Base-by-base conservation (phyloP, 1,140 invertebrate genomes). In the Macrosteles quadrilineatus region DNA sequence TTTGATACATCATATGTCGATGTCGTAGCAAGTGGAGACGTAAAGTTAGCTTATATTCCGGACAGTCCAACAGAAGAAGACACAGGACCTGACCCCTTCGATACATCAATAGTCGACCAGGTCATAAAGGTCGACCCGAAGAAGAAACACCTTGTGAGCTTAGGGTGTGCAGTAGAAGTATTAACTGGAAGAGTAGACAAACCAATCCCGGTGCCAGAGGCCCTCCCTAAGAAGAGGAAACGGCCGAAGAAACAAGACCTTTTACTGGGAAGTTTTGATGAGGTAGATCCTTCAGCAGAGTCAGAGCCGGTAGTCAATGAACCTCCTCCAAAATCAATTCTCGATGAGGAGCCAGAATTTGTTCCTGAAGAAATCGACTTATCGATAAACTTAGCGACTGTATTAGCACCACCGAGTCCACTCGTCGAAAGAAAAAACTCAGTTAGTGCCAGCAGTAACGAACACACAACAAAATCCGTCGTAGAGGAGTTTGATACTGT, bases 1-100 rank as follows among this genome's bases (percentile, higher is more conserved):
- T 95, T 96, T 76, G 92, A 94, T 75, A 95, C 93, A 2, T 88
- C 91, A 0, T 96, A 93, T 74, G 87, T 95, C 14, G 93, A 95
- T 77, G 90, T 87, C 43, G 87, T 95, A 4, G 90, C 92, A 74
- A 88, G 90, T 64, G 93, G 92, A 70, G 92, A 95, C 77, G 86
- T 95, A 12, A 91, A 93, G 83, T 84, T 96, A 80, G 91, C 90
- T 6, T 93, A 94, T 73, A 92, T 96, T 65, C 92, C 94, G 2
- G 92, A 88, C 43, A 87, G 92, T 76, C 93, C 93, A 3, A 89
- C 87, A 1, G 83, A 90, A 31, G 86, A 91, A 70, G 77, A 85
- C 59, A 88, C 89, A 75, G 88, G 88, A 70, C 85, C 86, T 36
- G 91, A 93, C 83, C 91, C 91, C 0, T 96, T 96, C 77, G 93